These are phyloP conservation scores for Melospiza georgiana DNA, from an alignment of 2,113 vertebrate species.

Conservation along the genomic window DNA sequence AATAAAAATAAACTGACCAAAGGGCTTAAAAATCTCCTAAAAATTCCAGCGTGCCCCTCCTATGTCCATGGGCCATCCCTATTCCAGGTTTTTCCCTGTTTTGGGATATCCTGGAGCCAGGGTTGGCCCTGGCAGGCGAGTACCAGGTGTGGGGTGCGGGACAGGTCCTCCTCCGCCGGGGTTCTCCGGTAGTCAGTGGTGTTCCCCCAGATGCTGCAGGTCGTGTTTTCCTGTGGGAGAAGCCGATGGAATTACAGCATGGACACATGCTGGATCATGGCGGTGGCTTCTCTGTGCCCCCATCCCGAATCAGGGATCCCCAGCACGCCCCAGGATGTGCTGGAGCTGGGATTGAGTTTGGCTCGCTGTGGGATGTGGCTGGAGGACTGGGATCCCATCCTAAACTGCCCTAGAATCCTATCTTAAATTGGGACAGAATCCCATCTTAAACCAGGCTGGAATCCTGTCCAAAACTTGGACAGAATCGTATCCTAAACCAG, in stretches of 20 bases:
- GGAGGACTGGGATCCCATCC: not conserved
- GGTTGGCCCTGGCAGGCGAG: not conserved
- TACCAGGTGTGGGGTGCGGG: not conserved
- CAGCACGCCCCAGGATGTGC: not conserved
- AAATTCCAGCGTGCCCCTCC: not conserved
- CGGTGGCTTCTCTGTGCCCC: rapidly evolving
- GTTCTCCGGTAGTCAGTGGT: not conserved
- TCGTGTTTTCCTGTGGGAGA: not conserved
- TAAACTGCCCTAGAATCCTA: rapidly evolving
- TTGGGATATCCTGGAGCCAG: not conserved
- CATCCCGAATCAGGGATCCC: not conserved
- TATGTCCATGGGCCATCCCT: not conserved
- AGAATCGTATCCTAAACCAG: rapidly evolving
- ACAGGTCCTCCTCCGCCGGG: not conserved
- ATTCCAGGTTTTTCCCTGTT: not conserved
- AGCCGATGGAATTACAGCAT: not conserved
- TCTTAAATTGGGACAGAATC: no score
- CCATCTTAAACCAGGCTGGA: not conserved
- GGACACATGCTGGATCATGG: not conserved
- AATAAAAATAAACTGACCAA: not conserved
- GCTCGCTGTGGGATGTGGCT: not conserved
- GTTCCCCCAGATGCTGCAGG: not conserved
- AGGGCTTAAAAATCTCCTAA: not conserved
- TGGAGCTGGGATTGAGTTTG: not conserved
- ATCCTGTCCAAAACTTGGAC: not conserved